Percentiles rank a stretch among this genome's conserved stretches.
Evolutionary conservation across 2,888 invertebrate genomes (phyloP).

Genomic region (Linnaemya tessellans): DNA sequence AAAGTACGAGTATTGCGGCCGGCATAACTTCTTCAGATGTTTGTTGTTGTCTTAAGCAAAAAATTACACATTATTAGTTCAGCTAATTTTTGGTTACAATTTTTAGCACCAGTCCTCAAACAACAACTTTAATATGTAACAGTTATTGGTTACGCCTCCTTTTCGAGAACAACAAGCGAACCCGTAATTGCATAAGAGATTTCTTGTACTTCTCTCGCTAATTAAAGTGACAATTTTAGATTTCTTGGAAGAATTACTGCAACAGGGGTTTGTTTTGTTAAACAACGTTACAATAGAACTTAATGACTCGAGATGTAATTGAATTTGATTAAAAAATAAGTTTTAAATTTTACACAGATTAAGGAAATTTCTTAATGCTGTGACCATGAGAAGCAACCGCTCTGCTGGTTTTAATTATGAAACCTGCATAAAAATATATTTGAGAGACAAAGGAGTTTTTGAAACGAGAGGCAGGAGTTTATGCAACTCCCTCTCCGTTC

Average conservation of each 20-base stretch:
- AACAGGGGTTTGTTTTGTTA: neutral
- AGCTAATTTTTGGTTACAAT: slow-evolving; percentile 3
- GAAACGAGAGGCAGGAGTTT: slow-evolving; percentile 9
- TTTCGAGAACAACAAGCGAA: neutral
- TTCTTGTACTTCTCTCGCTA: neutral
- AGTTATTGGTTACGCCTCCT: slow-evolving; percentile 48
- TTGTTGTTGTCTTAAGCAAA: neutral
- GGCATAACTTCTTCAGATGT: neutral
- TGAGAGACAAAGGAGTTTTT: neutral
- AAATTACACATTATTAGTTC: slow-evolving; percentile 41
- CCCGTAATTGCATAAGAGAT: neutral
- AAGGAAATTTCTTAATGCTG: neutral
- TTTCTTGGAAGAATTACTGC: slow-evolving; percentile 7
- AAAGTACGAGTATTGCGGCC: neutral
- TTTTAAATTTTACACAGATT: slow-evolving; percentile 35
- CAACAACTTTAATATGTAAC: neutral
- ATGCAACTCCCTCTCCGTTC: slow-evolving; percentile 17
- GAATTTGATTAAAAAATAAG: slow-evolving; percentile 22
- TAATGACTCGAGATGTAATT: slow-evolving; percentile 26
- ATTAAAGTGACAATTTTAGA: slow-evolving; percentile 38
- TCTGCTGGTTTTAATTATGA: slow-evolving; percentile 64
- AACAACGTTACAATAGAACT: slow-evolving; percentile 1
- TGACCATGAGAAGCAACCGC: neutral
- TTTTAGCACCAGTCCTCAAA: neutral
- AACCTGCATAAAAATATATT: slow-evolving; percentile 64